phyloP scores from a whole-genome alignment of 2,113 vertebrate genomes.

The Ciconia stormi region DNA sequence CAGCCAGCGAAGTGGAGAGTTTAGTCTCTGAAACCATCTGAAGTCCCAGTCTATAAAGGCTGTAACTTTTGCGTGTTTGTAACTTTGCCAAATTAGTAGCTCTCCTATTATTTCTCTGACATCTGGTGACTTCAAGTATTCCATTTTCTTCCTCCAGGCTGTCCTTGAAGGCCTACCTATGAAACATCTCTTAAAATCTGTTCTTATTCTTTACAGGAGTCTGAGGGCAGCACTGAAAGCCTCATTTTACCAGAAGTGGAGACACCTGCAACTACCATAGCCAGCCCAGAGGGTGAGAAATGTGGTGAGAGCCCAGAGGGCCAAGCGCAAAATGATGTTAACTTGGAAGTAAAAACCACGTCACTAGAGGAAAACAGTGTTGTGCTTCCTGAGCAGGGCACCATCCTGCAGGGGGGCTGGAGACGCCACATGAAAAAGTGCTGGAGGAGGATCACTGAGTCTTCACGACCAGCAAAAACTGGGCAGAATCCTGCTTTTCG shows the following conservation, averaged over 20 bases:
- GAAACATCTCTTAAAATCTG: not conserved
- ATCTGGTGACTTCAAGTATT: not conserved
- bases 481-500: not conserved
- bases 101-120: not conserved
- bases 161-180: not conserved
- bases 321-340: not conserved
- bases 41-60: not conserved
- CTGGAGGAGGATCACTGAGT: not conserved
- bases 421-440: fast-evolving
- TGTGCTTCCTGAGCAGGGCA: not conserved
- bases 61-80: not conserved
- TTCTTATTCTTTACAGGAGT: not conserved
- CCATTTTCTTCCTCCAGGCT: not conserved
- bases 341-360: not conserved
- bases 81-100: not conserved
- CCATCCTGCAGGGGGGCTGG: fast-evolving
- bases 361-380: not conserved
- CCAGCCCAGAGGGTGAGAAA: not conserved
- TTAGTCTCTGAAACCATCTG: not conserved
- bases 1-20: fast-evolving
- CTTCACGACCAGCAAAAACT: not conserved
- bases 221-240: not conserved
- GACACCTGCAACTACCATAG: not conserved
- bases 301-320: not conserved
- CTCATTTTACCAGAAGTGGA: not conserved